These are phyloP conservation scores for Ophion ventricosus DNA, from an alignment of 2,888 invertebrate genomes.

Conservation along the genomic window DNA sequence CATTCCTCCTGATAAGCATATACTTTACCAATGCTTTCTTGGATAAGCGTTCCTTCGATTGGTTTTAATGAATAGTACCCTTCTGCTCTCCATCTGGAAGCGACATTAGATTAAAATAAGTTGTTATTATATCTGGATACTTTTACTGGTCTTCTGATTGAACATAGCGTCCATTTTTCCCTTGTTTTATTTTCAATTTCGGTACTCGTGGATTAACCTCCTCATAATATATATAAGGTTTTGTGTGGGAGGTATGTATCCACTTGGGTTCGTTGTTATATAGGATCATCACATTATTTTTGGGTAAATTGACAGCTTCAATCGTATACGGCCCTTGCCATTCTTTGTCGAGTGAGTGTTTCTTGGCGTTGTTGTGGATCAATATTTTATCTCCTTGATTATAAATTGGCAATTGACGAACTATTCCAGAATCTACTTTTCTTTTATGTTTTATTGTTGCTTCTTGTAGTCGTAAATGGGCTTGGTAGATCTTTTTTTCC, in stretches of 20 bases:
- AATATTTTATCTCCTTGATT: slow-evolving; percentile 24
- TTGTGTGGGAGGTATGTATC: too few relatives aligned
- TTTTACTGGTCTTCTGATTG: neutral
- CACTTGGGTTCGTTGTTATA: too few relatives aligned
- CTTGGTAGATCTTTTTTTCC: slow-evolving; percentile 27
- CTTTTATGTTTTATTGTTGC: slow-evolving; percentile 32
- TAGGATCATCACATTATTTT: too few relatives aligned
- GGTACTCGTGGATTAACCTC: too few relatives aligned
- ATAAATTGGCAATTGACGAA: slow-evolving; percentile 31
- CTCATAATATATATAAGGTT: too few relatives aligned
- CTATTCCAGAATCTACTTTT: slow-evolving; percentile 32
- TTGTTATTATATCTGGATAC: neutral
- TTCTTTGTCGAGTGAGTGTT: slow-evolving; percentile 27
- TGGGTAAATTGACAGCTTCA: slow-evolving; percentile 1
- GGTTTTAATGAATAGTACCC: slow-evolving; percentile 21
- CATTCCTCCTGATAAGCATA: slow-evolving; percentile 41
- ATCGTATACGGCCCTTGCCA: slow-evolving; percentile 30
- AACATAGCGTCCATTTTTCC: slow-evolving; percentile 5
- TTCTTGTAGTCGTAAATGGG: slow-evolving; percentile 31
- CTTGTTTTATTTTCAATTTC: slow-evolving; percentile 8
- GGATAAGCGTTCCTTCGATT: slow-evolving; percentile 32
- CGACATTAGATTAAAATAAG: neutral
- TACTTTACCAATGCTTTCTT: slow-evolving; percentile 23
- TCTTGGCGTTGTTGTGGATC: slow-evolving; percentile 21
- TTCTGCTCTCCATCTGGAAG: slow-evolving; percentile 34